Base-by-base conservation (phyloP, 2,888 invertebrate genomes). In the Pristionchus mayeri region DNA sequence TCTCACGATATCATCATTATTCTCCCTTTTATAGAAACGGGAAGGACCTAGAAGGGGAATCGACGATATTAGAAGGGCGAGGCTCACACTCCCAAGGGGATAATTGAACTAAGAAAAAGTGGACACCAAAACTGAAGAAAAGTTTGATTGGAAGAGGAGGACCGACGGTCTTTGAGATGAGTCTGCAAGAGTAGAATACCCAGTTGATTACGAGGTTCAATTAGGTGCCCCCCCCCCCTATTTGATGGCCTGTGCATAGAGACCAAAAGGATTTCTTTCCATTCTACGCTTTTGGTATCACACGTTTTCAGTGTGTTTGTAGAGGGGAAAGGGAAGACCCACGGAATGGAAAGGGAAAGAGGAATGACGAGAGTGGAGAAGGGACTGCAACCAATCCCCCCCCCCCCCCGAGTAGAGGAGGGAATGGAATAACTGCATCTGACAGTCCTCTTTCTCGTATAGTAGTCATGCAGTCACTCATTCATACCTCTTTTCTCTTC, bases 291-390 rank as follows among this genome's bases (percentile, higher is more conserved):
- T 34, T 24, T 16, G n/a, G 21, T 50, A 48, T 52, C 50, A 27
- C 44, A 71, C 71, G 71, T 71, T 44, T 67, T 67, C 37, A 27
- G 18, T 67, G 40, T 71, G 71, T 71, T 71, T 71, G 71, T 44
- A 40, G n/a, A 40, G 71, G 24, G 9, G 71, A 71, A n/a, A n/a
- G 63, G 63, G 71, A 71, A 71, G 71, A 71, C 44, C 71, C 24
- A 9, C 44, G 40, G 75, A 48, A 48, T 24, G 48, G 30, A 50
- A 40, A 48, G 48, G 48, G 30, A 76, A 30, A 27, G 34, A 50
- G 21, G 24, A 48, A 50, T 18, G 44, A 44, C 75, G 48, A 34
- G 50, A 76, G 30, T 18, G 6, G 18, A 63, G 18, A 40, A 21
- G 50, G 30, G 27, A 30, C 7, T 27, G 50, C 4, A 37, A 76